Base-by-base conservation (phyloP, 1,140 invertebrate species). In the Drosophila kohkoa region DNA sequence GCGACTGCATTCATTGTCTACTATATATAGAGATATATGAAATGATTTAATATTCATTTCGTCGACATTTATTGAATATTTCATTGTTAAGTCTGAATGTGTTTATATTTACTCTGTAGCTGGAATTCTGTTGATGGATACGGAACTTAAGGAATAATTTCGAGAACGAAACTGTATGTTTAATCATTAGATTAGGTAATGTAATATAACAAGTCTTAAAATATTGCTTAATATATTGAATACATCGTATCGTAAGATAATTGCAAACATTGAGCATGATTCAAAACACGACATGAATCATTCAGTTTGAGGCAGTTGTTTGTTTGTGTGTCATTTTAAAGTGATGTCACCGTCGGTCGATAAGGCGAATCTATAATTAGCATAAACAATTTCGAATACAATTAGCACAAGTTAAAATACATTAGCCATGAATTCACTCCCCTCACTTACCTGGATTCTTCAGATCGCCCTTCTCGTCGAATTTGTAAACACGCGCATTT, bases 401-500 rank as follows among this genome's bases (percentile, higher is more conserved):
- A 20, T 45, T 30, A 13, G 30, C 10, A 4, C 10, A 66, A 43
- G 16, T 1, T n/a, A 1, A 38, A 52, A 15, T n/a, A 20, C 20
- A 25, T 51, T 25, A 1, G 10, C 5, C 16, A 48, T 45, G 3
- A 28, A 7, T 46, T 5, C 2, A 0, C 5, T 7, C 11, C 1
- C 1, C 5, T 7, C n/a, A 0, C 62, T 25, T 5, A 89, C 85
- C 85, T 58, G 78, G 69, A 3, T 63, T 66, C 48, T 89, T 89
- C 1, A 89, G 69, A 77, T 85, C 86, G 15, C 85, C 85, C 32
- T 79, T 89, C 41, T 89, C 85, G 16, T 89, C 79, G 64, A 89
- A 89, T 48, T 89, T 89, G 52, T 89, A 89, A 3, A 89, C 85
- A 2, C 85, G 81, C 6, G 85, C 85, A 59, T 89, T 89, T 6